Percentiles rank a stretch among this genome's conserved stretches.
These are phyloP conservation scores for Himalopsyche phryganea DNA, from an alignment of 1,140 invertebrate species.

Conservation along the genomic window DNA sequence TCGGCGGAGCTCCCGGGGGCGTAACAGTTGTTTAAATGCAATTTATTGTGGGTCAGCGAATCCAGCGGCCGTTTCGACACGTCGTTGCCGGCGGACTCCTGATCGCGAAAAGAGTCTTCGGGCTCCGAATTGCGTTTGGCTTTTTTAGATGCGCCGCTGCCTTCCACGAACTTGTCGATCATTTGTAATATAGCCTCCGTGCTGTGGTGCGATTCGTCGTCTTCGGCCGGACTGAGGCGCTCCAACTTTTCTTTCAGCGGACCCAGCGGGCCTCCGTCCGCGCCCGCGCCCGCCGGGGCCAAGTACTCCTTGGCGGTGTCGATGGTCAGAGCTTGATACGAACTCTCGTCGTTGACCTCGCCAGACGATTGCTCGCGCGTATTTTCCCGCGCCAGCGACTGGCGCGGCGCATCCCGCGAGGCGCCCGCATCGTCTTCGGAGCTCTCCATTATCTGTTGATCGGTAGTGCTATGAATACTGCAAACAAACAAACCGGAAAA, in stretches of 20 bases:
- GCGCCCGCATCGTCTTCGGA: constrained; percentile 54
- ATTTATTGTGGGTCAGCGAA: neutral
- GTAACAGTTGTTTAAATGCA: neutral
- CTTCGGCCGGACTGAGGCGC: constrained; percentile 41
- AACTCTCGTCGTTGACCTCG: constrained; percentile 34
- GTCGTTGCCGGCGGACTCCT: constrained; percentile 35
- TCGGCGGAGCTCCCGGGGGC: constrained; percentile 16
- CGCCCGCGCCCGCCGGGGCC: constrained; percentile 7
- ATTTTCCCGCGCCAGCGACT: constrained; percentile 52
- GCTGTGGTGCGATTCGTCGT: constrained; percentile 39
- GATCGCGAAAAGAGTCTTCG: constrained; percentile 22
- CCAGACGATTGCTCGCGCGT: constrained; percentile 37
- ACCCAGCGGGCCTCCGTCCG: constrained; percentile 32
- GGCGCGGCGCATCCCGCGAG: constrained; percentile 45
- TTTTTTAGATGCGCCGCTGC: constrained; percentile 38
- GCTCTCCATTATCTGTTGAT: constrained; percentile 55
- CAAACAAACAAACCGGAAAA: constrained; percentile 21
- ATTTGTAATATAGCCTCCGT: constrained; percentile 52
- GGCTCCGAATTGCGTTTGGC: constrained; percentile 9
- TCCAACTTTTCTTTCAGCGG: constrained; percentile 38
- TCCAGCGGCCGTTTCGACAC: neutral
- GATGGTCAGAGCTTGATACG: neutral
- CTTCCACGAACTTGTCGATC: constrained; percentile 51
- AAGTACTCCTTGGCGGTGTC: constrained; percentile 17
- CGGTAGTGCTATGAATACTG: constrained; percentile 42